Evolutionary conservation across 2,113 vertebrate genomes (phyloP).

Genomic region (Burhinus oedicnemus): DNA sequence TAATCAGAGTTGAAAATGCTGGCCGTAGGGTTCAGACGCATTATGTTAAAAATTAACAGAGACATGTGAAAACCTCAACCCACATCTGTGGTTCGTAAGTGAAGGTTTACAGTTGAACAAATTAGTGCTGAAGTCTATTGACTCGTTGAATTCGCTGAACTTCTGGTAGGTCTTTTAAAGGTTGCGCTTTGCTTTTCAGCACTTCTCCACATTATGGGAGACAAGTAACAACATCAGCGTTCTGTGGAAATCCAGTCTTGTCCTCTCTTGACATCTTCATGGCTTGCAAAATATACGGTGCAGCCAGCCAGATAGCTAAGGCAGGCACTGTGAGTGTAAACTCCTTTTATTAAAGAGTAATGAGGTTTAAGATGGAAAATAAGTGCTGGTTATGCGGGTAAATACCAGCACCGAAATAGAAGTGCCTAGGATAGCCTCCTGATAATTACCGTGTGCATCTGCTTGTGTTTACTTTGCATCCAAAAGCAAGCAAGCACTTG

Average conservation of each 20-base stretch:
- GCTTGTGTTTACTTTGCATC: neutral
- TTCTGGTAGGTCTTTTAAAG: neutral
- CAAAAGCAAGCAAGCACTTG: rapidly evolving
- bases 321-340: rapidly evolving
- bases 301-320: neutral
- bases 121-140: neutral
- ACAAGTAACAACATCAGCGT: neutral
- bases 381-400: rapidly evolving
- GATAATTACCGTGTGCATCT: neutral
- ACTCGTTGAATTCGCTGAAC: rapidly evolving
- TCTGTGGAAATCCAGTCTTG: neutral
- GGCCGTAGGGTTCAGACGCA: neutral
- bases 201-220: rapidly evolving
- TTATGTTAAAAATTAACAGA: neutral
- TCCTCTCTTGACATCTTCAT: neutral
- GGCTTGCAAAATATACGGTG: rapidly evolving
- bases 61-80: neutral
- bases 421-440: neutral
- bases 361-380: neutral
- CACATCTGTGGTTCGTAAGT: neutral
- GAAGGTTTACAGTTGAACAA: neutral
- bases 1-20: neutral
- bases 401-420: neutral
- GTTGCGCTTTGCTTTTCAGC: neutral
- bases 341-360: neutral